Evolutionary conservation across 1,140 invertebrate species (phyloP), one percentile per base, ranked within the genome.

Genomic region (Ceratina calcarata): DNA sequence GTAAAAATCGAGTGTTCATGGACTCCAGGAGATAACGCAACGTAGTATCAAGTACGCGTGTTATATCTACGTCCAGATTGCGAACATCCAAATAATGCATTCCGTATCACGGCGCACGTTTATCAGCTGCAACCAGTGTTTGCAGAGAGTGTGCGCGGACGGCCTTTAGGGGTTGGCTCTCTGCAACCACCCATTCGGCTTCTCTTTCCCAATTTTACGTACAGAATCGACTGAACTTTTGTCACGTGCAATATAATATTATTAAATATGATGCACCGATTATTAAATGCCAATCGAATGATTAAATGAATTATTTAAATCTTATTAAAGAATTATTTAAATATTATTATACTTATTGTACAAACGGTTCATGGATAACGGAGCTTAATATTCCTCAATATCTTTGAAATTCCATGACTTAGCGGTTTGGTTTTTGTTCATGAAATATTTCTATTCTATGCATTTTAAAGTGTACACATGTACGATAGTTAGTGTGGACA

Each of bases 21-120:
- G 58, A 57, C 61, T 27, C 65, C 66, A 75, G 72, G 64, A 86
- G 81, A 77, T 64, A n/a, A 53, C 12, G 32, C 57, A 32, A 32
- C 27, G 68, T 83, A 60, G 70, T 84, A 7, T 7, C 16, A 10
- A 6, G 0, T 20, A 18, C 55, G 88, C 90, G 91, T 92, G 91
- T 84, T 83, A 32, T 92, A 92, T 92, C 91, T 84, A 57, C 45
- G 66, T 32, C 51, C 32, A 55, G 78, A 72, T 55, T 51, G 74
- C 69, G 83, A 74, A 57, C 78, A 88, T 85, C 86, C 77, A 55
- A 84, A 85, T 83, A 91, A 92, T 90, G 85, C 82, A 93, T 92
- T 90, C 91, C 81, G 69, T 70, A 84, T 83, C 91, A 90, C 86
- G 90, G 71, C 70, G 45, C 82, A 77, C 69, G 81, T 84, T 92